Base-by-base conservation (phyloP, 1,140 invertebrate species). In the Drosophila burlai region DNA sequence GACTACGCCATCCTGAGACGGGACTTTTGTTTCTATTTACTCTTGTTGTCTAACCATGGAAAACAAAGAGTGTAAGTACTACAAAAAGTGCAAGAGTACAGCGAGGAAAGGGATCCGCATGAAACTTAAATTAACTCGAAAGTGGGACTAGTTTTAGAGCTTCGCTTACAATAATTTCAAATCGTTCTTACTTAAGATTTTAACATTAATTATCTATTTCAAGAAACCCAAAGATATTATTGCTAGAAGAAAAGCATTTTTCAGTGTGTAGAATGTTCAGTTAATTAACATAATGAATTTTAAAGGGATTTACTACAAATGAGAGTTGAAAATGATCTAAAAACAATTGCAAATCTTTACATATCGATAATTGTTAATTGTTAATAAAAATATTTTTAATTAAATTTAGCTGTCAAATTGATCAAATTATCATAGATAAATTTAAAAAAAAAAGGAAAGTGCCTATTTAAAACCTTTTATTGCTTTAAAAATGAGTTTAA, bases 21-120 rank as follows among this genome's bases (percentile, higher is more conserved):
- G 67, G 81, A 78, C 77, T 78, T 73, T 89, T 87, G 80, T 87
- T 80, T 79, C 29, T 61, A 71, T 63, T 69, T 63, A 40, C 46
- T 31, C 66, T 57, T 46, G 52, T 77, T 68, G 16, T 24, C 40
- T n/a, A 29, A 26, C 54, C 63, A 54, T 58, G 29, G 42, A 4
- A 60, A 45, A 34, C 46, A 40, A 36, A 60, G 18, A 42, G 4
- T 18, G 36, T 50, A 29, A 36, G 13, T 45, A 38, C 29, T 13
- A 31, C 50, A 45, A 36, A 38, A 42, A 29, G 47, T 24, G 5
- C 7, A 13, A 15, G 16, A 18, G n/a, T 9, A 26, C 9, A 31
- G 5, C 5, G 9, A 10, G 13, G 15, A 15, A 31, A 43, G 6
- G 2, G 13, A 15, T 45, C 21, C 42, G 40, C 18, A 43, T 29